Evolutionary conservation across 1,140 invertebrate genomes (phyloP).

Genomic region (Trachymyrmex cornetzi): DNA sequence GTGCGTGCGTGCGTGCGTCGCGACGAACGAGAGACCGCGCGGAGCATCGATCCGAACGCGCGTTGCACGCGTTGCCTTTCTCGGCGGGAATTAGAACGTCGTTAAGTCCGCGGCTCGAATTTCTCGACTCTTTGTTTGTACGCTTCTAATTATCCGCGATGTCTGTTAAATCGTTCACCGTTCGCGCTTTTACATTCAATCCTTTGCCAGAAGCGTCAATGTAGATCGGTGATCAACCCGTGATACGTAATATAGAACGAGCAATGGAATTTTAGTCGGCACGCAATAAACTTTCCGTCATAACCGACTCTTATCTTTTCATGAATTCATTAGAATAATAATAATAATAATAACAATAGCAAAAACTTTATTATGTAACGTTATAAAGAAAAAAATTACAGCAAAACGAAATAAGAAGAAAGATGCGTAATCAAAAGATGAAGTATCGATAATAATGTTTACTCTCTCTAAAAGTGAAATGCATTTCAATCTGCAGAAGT

Average conservation of each 20-base stretch:
- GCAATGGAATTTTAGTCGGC: background rate
- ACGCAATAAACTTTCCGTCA: background rate
- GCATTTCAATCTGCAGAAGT: too few relatives aligned
- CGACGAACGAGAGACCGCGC: slow-evolving; percentile 40
- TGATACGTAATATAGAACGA: background rate
- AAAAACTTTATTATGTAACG: too few relatives aligned
- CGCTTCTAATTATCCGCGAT: slow-evolving; percentile 22
- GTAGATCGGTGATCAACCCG: background rate
- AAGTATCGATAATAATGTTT: too few relatives aligned
- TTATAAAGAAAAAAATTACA: too few relatives aligned
- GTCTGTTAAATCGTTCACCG: background rate
- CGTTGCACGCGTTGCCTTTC: slow-evolving; percentile 34
- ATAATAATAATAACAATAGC: too few relatives aligned
- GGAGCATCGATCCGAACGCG: slow-evolving; percentile 50
- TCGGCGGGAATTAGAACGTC: slow-evolving; percentile 55
- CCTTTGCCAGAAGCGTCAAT: background rate
- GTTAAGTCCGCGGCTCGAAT: slow-evolving; percentile 44
- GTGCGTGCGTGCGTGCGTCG: slow-evolving; percentile 43
- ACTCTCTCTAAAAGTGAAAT: too few relatives aligned
- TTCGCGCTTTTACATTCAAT: slow-evolving; percentile 8
- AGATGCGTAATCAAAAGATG: too few relatives aligned
- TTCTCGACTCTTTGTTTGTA: slow-evolving; percentile 32
- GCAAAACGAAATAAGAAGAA: too few relatives aligned
- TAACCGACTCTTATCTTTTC: background rate
- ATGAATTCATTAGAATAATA: background rate